Base-by-base conservation (phyloP, 2,113 vertebrate genomes). In the Tilapia sparmanii region DNA sequence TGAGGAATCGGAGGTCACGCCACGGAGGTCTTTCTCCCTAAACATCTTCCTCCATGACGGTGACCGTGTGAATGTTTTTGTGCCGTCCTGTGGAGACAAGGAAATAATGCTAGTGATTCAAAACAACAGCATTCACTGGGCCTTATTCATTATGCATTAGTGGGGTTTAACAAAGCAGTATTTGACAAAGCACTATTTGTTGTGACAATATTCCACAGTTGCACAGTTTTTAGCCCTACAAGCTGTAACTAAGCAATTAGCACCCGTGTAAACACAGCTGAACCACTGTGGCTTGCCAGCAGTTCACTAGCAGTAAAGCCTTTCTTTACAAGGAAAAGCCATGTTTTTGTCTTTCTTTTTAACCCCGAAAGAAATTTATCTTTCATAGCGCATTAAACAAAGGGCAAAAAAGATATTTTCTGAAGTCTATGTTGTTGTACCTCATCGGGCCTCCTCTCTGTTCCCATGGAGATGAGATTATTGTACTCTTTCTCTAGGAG, bases 11-110 rank as follows among this genome's bases (percentile, higher is more conserved):
- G 98, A 97, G 78, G 97, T 98, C 78, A 98, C 97, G 0, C 98
- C 97, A 4, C 98, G 97, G 81, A 98, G 97, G 91, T 98, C 98
- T 90, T 98, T 98, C 95, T 98, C 98, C 24, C 97, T 92, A 93
- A 98, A 98, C 97, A 98, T 98, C 96, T 98, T 98, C 94, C 97
- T 95, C 98, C 98, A 98, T 6, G 98, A 98, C 0, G 98, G 98
- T 6, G 98, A 98, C 45, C 98, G 97, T 29, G 97, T 98, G 88
- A 98, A 98, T 22, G 97, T 97, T 95, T 98, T 98, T 31, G 97
- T 95, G 91, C 97, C 97, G 53, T 98, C 98, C 98, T 98, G 89
- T 8, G 3, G 68, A 83, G 45, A 47, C 40, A 52, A 47, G 8
- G 8, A 88, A 63, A 83, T 26, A 78, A 89, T 47, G 80, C 3